Evolutionary conservation across 1,140 invertebrate genomes (phyloP).

Genomic region (Sinonovacula constricta): DNA sequence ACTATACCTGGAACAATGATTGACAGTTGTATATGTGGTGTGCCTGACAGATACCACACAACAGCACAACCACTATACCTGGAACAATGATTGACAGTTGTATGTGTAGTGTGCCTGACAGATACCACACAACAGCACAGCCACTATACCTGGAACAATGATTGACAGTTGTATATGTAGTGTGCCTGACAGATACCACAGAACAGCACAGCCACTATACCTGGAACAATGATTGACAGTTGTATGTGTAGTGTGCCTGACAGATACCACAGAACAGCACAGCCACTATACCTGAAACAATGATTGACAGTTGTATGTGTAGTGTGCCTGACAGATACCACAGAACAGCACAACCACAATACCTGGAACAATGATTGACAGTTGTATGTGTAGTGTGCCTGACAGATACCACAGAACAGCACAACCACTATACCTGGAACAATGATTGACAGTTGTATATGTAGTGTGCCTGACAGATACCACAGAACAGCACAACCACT

Average conservation of each 20-base stretch:
- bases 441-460: too few relatives aligned
- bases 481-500: slow-evolving; percentile 94
- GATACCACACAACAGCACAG: slow-evolving; percentile 98
- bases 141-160: slow-evolving; percentile 80
- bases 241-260: slow-evolving; percentile 98
- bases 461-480: slow-evolving; percentile 98
- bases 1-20: too few relatives aligned
- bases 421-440: slow-evolving; percentile 85
- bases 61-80: slow-evolving; percentile 87
- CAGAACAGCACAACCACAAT: slow-evolving; percentile 93
- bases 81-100: too few relatives aligned
- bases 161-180: slow-evolving; percentile 98
- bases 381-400: slow-evolving; percentile 98
- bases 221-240: too few relatives aligned
- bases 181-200: slow-evolving; percentile 99
- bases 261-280: slow-evolving; percentile 98
- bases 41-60: slow-evolving; percentile 98
- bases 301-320: too few relatives aligned
- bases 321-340: slow-evolving; percentile 98
- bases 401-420: slow-evolving; percentile 97
- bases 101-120: slow-evolving; percentile 99
- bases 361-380: too few relatives aligned
- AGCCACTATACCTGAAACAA: slow-evolving; percentile 82
- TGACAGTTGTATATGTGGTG: slow-evolving; percentile 99
- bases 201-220: slow-evolving; percentile 89